Conservation (phyloP, 2,797 vertebrate species). For the Nannoperca obscura region DNA sequence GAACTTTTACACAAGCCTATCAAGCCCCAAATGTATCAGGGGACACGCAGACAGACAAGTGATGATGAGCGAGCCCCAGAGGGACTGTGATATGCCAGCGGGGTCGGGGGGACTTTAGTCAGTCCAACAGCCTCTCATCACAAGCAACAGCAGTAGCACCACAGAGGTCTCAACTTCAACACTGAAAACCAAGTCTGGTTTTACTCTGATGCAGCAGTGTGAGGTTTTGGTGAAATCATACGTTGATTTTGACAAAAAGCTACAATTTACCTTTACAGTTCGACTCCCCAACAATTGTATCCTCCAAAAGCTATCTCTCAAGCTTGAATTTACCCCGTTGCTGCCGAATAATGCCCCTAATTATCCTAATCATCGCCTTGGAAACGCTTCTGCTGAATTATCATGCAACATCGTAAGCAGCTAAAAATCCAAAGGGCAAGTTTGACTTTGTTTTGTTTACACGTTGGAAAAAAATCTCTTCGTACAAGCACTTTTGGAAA, state of each 20-base stretch:
- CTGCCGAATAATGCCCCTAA: background rate
- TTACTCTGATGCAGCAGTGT: background rate
- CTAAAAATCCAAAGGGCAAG: background rate
- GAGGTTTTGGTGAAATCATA: background rate
- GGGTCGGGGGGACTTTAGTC: slow-evolving; percentile 64
- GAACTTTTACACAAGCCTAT: slow-evolving; percentile 67
- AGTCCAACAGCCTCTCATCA: slow-evolving; percentile 42
- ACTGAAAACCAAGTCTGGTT: slow-evolving; percentile 4
- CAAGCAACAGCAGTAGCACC: slow-evolving; percentile 16
- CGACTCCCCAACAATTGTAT: background rate
- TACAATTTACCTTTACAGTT: background rate
- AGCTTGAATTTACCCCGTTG: background rate
- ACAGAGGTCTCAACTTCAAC: slow-evolving; percentile 13
- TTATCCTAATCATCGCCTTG: no score
- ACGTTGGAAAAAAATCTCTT: background rate
- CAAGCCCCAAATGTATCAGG: slow-evolving; percentile 63
- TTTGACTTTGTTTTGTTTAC: background rate
- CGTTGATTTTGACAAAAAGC: background rate
- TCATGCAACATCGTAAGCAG: background rate
- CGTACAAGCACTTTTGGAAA: background rate
- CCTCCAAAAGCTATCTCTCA: background rate
- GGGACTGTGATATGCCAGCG: slow-evolving; percentile 50
- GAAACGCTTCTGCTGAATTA: background rate
- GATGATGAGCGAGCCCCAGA: slow-evolving; percentile 61
- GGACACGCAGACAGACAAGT: slow-evolving; percentile 65